These are phyloP conservation scores for Drosophila macrospina DNA, from an alignment of 2,888 invertebrate species.

Conservation along the genomic window DNA sequence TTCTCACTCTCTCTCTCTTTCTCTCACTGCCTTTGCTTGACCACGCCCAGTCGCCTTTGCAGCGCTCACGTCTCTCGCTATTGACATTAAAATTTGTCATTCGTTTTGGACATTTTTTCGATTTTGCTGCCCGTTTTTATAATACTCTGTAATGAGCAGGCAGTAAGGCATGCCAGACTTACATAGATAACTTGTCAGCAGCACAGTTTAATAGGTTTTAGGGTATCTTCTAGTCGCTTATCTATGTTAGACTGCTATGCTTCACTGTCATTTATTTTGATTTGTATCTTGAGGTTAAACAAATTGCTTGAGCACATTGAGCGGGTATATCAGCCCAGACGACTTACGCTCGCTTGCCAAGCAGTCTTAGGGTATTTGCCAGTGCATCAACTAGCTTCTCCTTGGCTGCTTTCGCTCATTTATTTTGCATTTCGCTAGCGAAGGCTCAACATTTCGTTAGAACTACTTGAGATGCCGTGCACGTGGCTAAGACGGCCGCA, in stretches of 20 bases:
- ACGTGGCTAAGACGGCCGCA: constrained; percentile 66
- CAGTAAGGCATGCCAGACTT: neutral
- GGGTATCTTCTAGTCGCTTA: too few relatives aligned
- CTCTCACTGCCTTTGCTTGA: neutral
- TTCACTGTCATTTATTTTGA: too few relatives aligned
- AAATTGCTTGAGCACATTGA: neutral
- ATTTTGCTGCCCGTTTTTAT: constrained; percentile 32
- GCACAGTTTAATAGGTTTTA: neutral
- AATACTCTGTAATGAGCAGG: neutral
- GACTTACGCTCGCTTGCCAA: too few relatives aligned
- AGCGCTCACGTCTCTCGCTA: constrained; percentile 65
- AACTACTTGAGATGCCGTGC: constrained; percentile 69
- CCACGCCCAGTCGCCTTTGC: constrained; percentile 24
- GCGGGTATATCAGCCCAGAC: too few relatives aligned
- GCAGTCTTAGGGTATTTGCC: neutral
- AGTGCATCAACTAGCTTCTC: neutral
- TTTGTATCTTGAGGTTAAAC: too few relatives aligned
- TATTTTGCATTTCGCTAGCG: constrained; percentile 64
- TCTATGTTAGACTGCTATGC: too few relatives aligned
- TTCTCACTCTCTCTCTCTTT: neutral
- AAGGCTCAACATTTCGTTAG: constrained; percentile 59
- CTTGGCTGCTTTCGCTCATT: constrained; percentile 30
- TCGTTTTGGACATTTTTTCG: constrained; percentile 54
- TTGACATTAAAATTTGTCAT: constrained; percentile 82
- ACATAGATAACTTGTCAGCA: neutral